phyloP scores from a whole-genome alignment of 2,888 invertebrate genomes.

The Caenorhabditis panamensis region DNA sequence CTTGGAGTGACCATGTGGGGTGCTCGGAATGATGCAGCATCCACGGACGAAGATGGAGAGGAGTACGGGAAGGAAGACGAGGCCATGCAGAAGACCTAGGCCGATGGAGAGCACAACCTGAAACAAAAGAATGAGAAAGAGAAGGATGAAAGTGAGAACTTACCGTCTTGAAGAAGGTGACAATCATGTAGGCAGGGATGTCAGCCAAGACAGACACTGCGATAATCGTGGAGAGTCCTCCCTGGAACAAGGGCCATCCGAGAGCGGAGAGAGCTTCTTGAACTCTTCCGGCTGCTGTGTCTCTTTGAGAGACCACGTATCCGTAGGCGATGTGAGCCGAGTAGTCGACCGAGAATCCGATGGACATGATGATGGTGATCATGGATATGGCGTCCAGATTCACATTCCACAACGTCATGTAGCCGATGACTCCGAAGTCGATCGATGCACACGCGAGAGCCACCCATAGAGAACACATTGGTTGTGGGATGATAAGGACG shows the following conservation, averaged over 20 bases:
- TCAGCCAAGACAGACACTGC: slow-evolving; percentile 91
- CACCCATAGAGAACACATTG: slow-evolving; percentile 93
- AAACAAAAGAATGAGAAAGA: slow-evolving; percentile 80
- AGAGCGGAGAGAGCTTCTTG: slow-evolving; percentile 91
- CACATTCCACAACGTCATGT: slow-evolving; percentile 96
- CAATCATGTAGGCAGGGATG: slow-evolving; percentile 94
- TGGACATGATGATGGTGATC: slow-evolving; percentile 91
- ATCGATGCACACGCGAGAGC: slow-evolving; percentile 95
- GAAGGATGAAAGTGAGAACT: slow-evolving; percentile 86
- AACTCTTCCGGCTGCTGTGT: slow-evolving; percentile 83
- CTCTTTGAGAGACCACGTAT: slow-evolving; percentile 76
- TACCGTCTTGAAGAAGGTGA: slow-evolving; percentile 94
- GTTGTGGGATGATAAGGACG: slow-evolving; percentile 92
- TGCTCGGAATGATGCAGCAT: slow-evolving; percentile 68
- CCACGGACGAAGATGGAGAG: slow-evolving; percentile 81
- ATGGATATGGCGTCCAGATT: slow-evolving; percentile 88
- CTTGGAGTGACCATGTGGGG: slow-evolving; percentile 24
- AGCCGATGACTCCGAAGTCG: slow-evolving; percentile 93
- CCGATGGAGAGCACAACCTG: slow-evolving; percentile 77
- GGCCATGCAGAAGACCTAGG: slow-evolving; percentile 91
- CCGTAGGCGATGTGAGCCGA: slow-evolving; percentile 85
- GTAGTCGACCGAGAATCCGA: slow-evolving; percentile 96
- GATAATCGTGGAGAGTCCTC: slow-evolving; percentile 90
- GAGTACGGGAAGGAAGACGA: slow-evolving; percentile 89
- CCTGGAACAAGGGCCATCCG: slow-evolving; percentile 90